Conservation (phyloP, 2,888 invertebrate genomes). For the Aleiodes leptofemur region DNA sequence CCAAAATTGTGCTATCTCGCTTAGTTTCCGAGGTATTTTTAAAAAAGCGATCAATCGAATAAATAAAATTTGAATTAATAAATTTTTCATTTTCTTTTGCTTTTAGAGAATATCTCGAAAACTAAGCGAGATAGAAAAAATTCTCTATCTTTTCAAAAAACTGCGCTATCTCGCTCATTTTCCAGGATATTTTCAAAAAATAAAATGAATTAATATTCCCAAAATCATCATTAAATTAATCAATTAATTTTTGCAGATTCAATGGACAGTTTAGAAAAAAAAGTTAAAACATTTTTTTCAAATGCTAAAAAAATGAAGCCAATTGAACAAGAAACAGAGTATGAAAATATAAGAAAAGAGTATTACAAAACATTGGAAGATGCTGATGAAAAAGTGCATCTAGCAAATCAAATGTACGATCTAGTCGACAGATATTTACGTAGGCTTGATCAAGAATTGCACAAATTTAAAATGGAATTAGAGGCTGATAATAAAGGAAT, state of each 20-base stretch:
- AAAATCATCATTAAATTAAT: slow-evolving; percentile 18
- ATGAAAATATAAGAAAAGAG: slow-evolving; percentile 88
- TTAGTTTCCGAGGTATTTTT: too few species aligned
- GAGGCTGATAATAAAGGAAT: slow-evolving; percentile 99
- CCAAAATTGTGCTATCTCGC: too few species aligned
- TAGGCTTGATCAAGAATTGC: slow-evolving; percentile 91
- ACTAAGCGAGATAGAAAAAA: too few species aligned
- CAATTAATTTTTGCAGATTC: slow-evolving; percentile 80
- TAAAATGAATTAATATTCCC: slow-evolving; percentile 8
- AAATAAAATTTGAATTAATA: not conserved
- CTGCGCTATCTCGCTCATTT: not conserved
- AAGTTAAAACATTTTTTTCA: slow-evolving; percentile 90
- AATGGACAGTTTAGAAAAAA: slow-evolving; percentile 94
- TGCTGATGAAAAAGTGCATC: slow-evolving; percentile 96
- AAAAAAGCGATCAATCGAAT: too few species aligned
- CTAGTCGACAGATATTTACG: slow-evolving; percentile 94
- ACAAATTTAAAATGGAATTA: slow-evolving; percentile 98
- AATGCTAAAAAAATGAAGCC: slow-evolving; percentile 88
- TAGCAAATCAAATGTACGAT: slow-evolving; percentile 96
- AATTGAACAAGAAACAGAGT: slow-evolving; percentile 87
- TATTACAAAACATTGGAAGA: slow-evolving; percentile 95
- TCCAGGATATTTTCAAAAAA: slow-evolving; percentile 2
- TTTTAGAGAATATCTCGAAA: too few species aligned
- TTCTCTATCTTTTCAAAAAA: not conserved
- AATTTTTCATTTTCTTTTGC: slow-evolving; percentile 5